A percentile compares a stretch with the other conserved stretches of the same genome.
Evolutionary conservation across 2,888 invertebrate genomes (phyloP).

Genomic region (Meganola albula): DNA sequence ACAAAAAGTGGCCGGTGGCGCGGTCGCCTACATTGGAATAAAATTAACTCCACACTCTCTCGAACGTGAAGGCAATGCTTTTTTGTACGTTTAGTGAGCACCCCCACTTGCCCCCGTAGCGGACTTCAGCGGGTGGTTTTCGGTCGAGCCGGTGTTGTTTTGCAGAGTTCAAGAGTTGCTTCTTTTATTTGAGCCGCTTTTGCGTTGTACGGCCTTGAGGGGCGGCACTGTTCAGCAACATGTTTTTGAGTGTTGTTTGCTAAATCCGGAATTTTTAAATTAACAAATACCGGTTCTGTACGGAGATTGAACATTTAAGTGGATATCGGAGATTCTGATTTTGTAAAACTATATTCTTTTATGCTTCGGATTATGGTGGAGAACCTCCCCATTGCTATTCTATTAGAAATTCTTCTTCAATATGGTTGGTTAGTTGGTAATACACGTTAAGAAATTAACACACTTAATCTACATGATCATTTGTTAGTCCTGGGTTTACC

Average conservation of each 20-base stretch:
- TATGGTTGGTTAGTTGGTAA: too few species aligned
- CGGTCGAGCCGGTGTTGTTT: conserved; percentile 74
- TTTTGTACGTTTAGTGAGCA: conserved; percentile 61
- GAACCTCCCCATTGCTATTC: too few species aligned
- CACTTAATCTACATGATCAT: too few species aligned
- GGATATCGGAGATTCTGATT: conserved; percentile 10
- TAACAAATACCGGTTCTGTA: conserved; percentile 63
- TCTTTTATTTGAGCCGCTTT: conserved; percentile 76
- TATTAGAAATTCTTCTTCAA: too few species aligned
- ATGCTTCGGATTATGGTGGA: too few species aligned
- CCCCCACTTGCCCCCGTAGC: conserved; percentile 45
- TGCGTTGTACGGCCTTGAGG: conserved; percentile 71
- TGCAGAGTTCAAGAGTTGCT: conserved; percentile 74
- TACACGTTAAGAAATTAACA: too few species aligned
- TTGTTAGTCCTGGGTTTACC: too few species aligned
- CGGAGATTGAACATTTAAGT: conserved; percentile 43
- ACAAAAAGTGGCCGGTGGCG: conserved; percentile 74
- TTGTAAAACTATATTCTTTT: conserved; percentile 11
- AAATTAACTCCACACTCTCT: conserved; percentile 78
- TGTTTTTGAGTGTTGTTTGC: conserved; percentile 70
- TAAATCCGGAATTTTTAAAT: conserved; percentile 72
- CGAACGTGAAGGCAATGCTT: conserved; percentile 72
- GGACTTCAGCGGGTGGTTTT: conserved; percentile 77
- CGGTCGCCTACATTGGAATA: conserved; percentile 77
- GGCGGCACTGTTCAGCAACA: conserved; percentile 61